Percentiles rank a stretch among this genome's conserved stretches.
phyloP scores from a whole-genome alignment of 2,113 vertebrate species.

The Zosterops lateralis region DNA sequence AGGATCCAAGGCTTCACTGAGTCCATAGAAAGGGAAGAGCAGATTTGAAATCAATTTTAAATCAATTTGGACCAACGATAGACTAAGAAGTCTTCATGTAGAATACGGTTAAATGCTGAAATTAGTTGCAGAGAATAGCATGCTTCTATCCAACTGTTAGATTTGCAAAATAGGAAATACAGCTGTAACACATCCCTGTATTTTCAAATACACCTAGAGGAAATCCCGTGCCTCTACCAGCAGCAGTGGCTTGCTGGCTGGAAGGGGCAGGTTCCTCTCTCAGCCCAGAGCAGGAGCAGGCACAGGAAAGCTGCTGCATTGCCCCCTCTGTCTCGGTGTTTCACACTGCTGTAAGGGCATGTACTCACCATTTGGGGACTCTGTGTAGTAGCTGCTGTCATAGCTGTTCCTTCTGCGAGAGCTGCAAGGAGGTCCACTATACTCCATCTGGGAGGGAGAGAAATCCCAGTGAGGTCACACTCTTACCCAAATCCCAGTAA shows the following conservation, averaged over 20 bases:
- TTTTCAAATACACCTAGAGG: neutral
- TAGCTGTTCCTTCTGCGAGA: constrained; percentile 82
- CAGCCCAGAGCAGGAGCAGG: neutral
- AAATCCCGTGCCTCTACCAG: neutral
- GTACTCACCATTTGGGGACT: constrained; percentile 81
- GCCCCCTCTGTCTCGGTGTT: neutral
- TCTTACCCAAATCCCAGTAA: neutral
- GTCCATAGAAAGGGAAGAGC: neutral
- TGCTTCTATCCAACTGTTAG: neutral
- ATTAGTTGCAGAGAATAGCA: neutral
- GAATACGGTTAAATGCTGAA: neutral
- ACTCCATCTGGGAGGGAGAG: constrained; percentile 84
- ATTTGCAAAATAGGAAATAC: neutral
- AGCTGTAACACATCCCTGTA: neutral
- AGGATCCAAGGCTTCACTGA: neutral
- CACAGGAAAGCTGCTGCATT: too few species aligned
- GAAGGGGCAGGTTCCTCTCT: neutral
- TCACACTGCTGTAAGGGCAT: fast-evolving
- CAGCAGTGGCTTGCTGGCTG: neutral
- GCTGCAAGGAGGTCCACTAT: constrained; percentile 80
- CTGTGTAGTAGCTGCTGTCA: constrained; percentile 85
- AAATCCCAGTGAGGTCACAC: neutral
- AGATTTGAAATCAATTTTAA: neutral
- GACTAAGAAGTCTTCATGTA: neutral
- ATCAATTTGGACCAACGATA: neutral